These are phyloP conservation scores for Microplitis deprimator DNA, from an alignment of 2,888 invertebrate species.

Conservation along the genomic window DNA sequence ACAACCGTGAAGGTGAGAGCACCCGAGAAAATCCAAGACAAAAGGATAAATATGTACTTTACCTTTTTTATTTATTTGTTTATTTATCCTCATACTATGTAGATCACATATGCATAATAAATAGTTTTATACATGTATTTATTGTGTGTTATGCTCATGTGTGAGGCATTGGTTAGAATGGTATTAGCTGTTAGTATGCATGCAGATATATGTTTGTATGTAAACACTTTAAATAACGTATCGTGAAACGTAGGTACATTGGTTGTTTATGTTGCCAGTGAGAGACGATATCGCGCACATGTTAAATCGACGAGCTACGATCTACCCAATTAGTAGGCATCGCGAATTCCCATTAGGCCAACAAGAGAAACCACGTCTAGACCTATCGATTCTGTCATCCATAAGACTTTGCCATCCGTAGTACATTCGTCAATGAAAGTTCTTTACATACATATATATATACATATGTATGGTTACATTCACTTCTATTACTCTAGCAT, in stretches of 20 bases:
- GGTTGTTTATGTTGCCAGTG: background rate
- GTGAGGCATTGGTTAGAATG: background rate
- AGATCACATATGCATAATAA: background rate
- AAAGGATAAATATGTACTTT: slow-evolving; percentile 7
- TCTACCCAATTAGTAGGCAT: slow-evolving; percentile 65
- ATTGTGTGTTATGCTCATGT: background rate
- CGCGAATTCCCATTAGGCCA: slow-evolving; percentile 61
- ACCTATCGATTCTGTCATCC: slow-evolving; percentile 19
- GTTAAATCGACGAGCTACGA: slow-evolving; percentile 58
- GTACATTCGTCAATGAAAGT: slow-evolving; percentile 53
- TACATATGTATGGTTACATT: background rate
- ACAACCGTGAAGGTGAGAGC: background rate
- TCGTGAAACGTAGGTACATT: background rate
- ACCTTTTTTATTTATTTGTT: background rate
- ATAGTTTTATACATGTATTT: no score
- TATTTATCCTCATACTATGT: background rate
- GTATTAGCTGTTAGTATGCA: background rate
- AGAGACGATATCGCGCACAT: background rate
- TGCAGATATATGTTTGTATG: background rate
- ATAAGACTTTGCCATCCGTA: background rate
- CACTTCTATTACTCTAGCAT: background rate
- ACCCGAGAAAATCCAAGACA: slow-evolving; percentile 5
- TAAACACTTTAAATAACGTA: background rate
- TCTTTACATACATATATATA: slow-evolving; percentile 30
- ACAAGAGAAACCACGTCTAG: slow-evolving; percentile 22